Percentiles rank a stretch among this genome's conserved stretches.
phyloP scores from a whole-genome alignment of 2,113 vertebrate species.

The Chrysemys picta region DNA sequence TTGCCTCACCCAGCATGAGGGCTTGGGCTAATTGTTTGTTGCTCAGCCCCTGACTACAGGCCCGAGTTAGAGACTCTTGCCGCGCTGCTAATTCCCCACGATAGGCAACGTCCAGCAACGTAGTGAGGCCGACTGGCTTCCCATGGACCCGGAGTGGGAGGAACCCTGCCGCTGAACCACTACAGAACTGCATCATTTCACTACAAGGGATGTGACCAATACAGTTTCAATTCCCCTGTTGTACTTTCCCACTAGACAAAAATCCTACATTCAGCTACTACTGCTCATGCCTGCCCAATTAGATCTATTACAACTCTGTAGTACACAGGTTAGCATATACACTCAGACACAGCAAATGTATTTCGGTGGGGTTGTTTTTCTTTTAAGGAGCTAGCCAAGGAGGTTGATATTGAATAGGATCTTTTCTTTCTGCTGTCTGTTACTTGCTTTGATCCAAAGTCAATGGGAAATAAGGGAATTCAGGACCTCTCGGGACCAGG shows the following conservation, averaged over 20 bases:
- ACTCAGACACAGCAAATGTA: neutral
- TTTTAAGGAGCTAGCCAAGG: neutral
- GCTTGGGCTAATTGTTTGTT: too few relatives aligned
- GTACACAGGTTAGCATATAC: neutral
- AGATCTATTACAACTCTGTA: neutral
- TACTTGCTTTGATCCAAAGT: neutral
- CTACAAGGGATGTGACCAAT: neutral
- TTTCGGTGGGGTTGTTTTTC: neutral
- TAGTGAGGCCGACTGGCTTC: too few relatives aligned
- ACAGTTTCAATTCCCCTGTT: neutral
- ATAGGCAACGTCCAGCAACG: too few relatives aligned
- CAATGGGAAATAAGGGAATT: conserved; percentile 30
- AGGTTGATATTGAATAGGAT: neutral
- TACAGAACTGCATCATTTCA: neutral
- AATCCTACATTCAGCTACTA: neutral
- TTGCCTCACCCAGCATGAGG: too few relatives aligned
- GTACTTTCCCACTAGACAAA: neutral
- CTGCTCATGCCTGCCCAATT: neutral
- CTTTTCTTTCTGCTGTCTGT: neutral
- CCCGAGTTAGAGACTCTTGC: too few relatives aligned
- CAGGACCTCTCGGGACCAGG: too few relatives aligned
- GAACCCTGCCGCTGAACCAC: too few relatives aligned
- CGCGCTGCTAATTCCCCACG: too few relatives aligned
- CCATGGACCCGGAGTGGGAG: too few relatives aligned
- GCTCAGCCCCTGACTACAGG: too few relatives aligned